These are phyloP conservation scores for Bugula neritina DNA, from an alignment of 2,888 invertebrate genomes.

Conservation along the genomic window DNA sequence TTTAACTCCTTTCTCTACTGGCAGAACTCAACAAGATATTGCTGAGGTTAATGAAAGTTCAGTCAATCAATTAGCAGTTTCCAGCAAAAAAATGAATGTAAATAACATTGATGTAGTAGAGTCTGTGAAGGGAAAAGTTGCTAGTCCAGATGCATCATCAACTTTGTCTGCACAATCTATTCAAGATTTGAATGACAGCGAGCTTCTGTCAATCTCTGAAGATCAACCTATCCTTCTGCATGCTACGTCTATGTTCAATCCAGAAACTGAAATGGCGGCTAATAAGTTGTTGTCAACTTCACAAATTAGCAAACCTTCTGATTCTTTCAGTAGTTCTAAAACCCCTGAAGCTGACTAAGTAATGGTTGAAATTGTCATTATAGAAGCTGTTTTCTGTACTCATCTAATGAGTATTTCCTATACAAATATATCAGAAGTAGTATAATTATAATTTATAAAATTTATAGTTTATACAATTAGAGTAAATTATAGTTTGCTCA, in stretches of 20 bases:
- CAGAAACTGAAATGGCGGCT: slow-evolving; percentile 5
- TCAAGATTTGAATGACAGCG: background rate
- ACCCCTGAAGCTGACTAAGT: too few relatives aligned
- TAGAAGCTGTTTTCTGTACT: too few relatives aligned
- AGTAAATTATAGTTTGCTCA: too few relatives aligned
- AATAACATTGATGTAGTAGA: background rate
- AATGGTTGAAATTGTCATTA: too few relatives aligned
- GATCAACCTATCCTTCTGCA: background rate
- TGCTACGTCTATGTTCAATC: slow-evolving; percentile 15
- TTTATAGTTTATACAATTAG: too few relatives aligned
- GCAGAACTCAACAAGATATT: background rate
- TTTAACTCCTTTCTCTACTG: background rate
- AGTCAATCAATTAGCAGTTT: background rate
- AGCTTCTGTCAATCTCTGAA: background rate
- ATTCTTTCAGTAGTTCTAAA: too few relatives aligned
- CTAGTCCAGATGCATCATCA: background rate
- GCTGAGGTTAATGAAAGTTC: background rate
- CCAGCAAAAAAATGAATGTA: background rate
- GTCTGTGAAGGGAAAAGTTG: background rate
- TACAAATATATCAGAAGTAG: too few relatives aligned
- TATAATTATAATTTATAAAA: too few relatives aligned
- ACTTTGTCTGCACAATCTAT: background rate
- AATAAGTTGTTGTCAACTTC: too few relatives aligned
- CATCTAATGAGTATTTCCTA: too few relatives aligned
- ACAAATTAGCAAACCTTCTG: too few relatives aligned